These are phyloP conservation scores for Callimorpha dominula DNA, from an alignment of 2,888 invertebrate species.

Conservation along the genomic window DNA sequence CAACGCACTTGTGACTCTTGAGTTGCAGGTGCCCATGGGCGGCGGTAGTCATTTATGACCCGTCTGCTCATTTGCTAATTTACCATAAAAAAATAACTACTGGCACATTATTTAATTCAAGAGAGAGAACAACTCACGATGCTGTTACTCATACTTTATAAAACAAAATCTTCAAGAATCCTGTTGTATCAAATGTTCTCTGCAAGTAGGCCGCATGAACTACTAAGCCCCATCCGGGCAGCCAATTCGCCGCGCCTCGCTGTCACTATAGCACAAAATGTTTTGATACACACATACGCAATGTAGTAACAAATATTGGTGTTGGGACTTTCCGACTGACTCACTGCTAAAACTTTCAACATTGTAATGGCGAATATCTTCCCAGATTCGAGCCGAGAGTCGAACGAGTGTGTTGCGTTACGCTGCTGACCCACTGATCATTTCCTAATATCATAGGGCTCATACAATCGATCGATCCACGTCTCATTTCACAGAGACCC, in stretches of 20 bases:
- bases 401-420: not conserved
- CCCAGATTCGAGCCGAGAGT: not conserved
- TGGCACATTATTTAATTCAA: not conserved
- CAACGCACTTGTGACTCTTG: too few relatives aligned
- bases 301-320: not conserved
- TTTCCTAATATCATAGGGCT: not conserved
- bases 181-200: not conserved
- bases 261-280: not conserved
- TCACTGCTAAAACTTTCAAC: not conserved
- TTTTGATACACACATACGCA: not conserved
- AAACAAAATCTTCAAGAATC: not conserved
- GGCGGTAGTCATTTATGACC: too few relatives aligned
- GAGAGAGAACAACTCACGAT: not conserved
- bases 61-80: too few relatives aligned
- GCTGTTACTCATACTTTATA: not conserved
- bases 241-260: not conserved
- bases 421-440: slow-evolving; percentile 1
- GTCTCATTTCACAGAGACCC: not conserved
- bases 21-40: too few relatives aligned
- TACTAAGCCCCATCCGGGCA: not conserved
- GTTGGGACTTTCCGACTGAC: not conserved
- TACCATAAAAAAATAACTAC: not conserved
- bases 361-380: not conserved
- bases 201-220: not conserved
- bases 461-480: not conserved